Percentiles rank a stretch among this genome's conserved stretches.
phyloP scores from a whole-genome alignment of 2,113 vertebrate genomes.

The Channa maculata region DNA sequence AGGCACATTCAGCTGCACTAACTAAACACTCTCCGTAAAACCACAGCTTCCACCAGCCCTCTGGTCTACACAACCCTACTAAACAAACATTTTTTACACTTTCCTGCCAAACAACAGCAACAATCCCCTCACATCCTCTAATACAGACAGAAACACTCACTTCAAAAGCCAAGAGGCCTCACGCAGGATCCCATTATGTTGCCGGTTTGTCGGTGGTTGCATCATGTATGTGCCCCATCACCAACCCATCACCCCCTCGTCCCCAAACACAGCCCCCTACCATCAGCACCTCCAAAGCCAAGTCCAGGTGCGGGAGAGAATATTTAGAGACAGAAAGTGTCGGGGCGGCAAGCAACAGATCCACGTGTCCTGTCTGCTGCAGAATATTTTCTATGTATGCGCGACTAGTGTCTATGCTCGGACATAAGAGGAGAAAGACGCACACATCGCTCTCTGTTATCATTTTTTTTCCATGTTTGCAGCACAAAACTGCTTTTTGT shows the following conservation, averaged over 20 bases:
- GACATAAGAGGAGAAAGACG: slow-evolving; percentile 79
- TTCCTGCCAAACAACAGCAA: not conserved
- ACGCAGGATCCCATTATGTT: slow-evolving; percentile 21
- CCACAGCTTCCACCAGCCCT: slow-evolving; percentile 50
- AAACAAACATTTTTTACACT: not conserved
- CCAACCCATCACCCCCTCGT: slow-evolving; percentile 16
- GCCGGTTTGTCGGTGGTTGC: slow-evolving; percentile 29
- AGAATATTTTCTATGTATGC: slow-evolving; percentile 70
- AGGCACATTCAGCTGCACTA: slow-evolving; percentile 35
- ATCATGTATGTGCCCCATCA: slow-evolving; percentile 26
- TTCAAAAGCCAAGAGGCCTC: slow-evolving; percentile 66
- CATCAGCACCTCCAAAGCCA: slow-evolving; percentile 51
- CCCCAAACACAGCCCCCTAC: slow-evolving; percentile 27
- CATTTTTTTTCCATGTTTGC: slow-evolving; percentile 82
- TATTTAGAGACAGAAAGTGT: slow-evolving; percentile 21
- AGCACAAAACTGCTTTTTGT: slow-evolving; percentile 88
- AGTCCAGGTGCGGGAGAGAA: slow-evolving; percentile 52
- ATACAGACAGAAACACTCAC: slow-evolving; percentile 54
- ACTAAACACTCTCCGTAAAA: slow-evolving; percentile 54
- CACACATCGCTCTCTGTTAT: slow-evolving; percentile 85
- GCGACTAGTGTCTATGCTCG: slow-evolving; percentile 70
- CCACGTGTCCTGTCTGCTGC: slow-evolving; percentile 68
- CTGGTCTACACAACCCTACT: not conserved
- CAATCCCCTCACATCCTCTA: not conserved
- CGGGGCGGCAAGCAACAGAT: slow-evolving; percentile 43